A percentile compares a stretch with the other conserved stretches of the same genome.
Conservation (phyloP, 2,797 vertebrate species). For the Glyptemys insculpta region DNA sequence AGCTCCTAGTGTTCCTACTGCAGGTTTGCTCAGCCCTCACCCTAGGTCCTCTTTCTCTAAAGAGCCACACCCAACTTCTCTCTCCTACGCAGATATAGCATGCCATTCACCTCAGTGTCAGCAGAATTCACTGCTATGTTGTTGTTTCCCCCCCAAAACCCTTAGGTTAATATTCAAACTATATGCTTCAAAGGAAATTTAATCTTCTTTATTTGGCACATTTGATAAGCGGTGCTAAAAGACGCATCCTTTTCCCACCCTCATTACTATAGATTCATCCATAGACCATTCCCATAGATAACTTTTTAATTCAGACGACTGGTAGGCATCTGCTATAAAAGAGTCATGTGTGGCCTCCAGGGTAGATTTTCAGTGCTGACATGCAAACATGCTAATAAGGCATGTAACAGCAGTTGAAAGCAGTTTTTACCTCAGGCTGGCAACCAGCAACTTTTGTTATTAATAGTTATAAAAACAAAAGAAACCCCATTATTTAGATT, state of each 20-base stretch:
- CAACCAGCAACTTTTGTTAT: neutral
- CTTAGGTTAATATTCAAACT: conserved; percentile 54
- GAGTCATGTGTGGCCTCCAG: neutral
- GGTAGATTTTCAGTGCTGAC: neutral
- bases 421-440: neutral
- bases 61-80: conserved; percentile 49
- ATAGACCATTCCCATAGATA: neutral
- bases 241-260: neutral
- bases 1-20: conserved; percentile 3
- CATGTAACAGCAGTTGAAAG: neutral
- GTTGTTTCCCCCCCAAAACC: neutral
- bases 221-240: neutral
- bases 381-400: neutral
- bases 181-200: conserved; percentile 7
- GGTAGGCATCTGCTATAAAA: neutral
- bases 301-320: neutral
- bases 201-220: conserved; percentile 28
- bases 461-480: neutral
- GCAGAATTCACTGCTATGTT: conserved; percentile 32
- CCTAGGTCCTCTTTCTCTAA: conserved; percentile 16
- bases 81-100: conserved; percentile 6
- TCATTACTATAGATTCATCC: neutral
- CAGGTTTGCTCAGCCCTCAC: neutral
- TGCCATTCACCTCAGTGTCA: conserved; percentile 36
- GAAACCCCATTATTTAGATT: neutral